Base-by-base conservation (phyloP, 1,140 invertebrate genomes). In the Trichoplusia ni region DNA sequence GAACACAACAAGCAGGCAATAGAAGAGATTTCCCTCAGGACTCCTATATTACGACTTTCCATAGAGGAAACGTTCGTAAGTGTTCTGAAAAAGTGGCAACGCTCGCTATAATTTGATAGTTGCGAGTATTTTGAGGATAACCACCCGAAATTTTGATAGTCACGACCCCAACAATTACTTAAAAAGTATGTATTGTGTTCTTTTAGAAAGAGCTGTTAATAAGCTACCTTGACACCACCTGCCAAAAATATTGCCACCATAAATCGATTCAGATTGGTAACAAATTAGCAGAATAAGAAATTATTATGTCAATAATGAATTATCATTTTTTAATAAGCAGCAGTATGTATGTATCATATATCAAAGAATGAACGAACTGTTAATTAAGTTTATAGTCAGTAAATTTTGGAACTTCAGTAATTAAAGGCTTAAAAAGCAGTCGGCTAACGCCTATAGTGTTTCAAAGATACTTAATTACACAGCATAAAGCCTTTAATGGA, bases 1-100 rank as follows among this genome's bases (percentile, higher is more conserved):
- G 67, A 75, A 81, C 82, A 79, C 77, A 79, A 86, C 77, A 82
- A 81, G 79, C 76, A 62, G 75, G 77, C 79, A 82, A 85, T 85
- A 82, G 75, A 79, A 79, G 49, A 79, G 69, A 85, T 85, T 85
- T 85, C 82, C 82, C 82, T 46, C 14, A 79, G 64, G 82, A 71
- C 58, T 70, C 58, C 64, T 79, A 76, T 72, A 81, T 80, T 79
- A 81, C 76, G 69, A 77, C 58, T 83, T 80, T 80, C 64, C 69
- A 83, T 81, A 69, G 54, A 71, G 40, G 29, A 58, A 53, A 49
- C 44, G 53, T 56, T 31, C 64, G 51, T 62, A 67, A 67, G 40
- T 51, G 49, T 60, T 35, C 27, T 44, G 35, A 60, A 60, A 54
- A 61, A 51, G 37, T 60, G 35, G 5, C 37, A 27, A 38, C 38